These are phyloP conservation scores for Griposia aprilina DNA, from an alignment of 2,888 invertebrate species.

Conservation along the genomic window DNA sequence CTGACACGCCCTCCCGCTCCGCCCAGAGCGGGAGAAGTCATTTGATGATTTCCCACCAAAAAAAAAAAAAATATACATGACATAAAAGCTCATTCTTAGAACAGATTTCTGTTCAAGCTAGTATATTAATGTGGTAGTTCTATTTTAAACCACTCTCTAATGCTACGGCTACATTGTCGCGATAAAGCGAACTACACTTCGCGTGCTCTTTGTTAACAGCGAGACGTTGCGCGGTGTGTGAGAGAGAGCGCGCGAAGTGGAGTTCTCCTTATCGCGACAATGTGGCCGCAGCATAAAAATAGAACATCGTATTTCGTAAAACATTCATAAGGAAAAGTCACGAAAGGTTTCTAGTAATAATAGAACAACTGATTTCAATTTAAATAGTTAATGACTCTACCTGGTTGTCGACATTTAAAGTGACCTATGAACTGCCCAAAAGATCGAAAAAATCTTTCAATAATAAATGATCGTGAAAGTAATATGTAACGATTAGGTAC, in stretches of 20 bases:
- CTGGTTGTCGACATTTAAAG: background rate
- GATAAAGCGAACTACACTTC: background rate
- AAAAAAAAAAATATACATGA: too few species aligned
- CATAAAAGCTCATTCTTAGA: too few species aligned
- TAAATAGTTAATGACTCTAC: slow-evolving; percentile 29
- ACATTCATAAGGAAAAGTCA: slow-evolving; percentile 24
- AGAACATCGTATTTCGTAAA: slow-evolving; percentile 17
- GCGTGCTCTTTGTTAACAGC: too few species aligned
- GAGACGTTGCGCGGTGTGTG: too few species aligned
- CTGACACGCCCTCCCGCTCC: too few species aligned
- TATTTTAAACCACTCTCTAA: background rate
- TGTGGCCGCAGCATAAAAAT: background rate
- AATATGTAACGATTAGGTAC: background rate
- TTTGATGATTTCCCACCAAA: too few species aligned
- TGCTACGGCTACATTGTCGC: background rate
- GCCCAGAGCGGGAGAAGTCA: too few species aligned
- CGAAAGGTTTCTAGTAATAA: slow-evolving; percentile 32
- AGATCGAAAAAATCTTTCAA: background rate
- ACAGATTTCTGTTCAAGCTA: too few species aligned
- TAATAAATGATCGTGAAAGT: background rate
- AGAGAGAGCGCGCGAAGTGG: too few species aligned
- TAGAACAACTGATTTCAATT: slow-evolving; percentile 22
- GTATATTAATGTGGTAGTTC: background rate
- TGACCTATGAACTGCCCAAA: slow-evolving; percentile 8
- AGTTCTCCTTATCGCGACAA: too few species aligned